Base-by-base conservation (phyloP, 2,113 vertebrate genomes). In the Gasterosteus nipponicus region DNA sequence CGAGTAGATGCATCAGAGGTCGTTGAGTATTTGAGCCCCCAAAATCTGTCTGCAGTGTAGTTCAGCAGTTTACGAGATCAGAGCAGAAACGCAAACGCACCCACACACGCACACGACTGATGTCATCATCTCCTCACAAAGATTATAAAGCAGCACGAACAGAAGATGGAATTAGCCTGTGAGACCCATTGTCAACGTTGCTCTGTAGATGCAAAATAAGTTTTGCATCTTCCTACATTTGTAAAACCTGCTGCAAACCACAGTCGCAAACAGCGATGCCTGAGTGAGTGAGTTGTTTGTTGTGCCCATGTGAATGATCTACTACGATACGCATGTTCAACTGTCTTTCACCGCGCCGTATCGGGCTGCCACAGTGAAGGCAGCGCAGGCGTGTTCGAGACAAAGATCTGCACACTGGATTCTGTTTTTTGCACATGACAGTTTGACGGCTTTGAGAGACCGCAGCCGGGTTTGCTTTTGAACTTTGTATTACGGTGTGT, bases 171-270 rank as follows among this genome's bases (percentile, higher is more conserved):
- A 54, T n/a, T 10, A 26, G 12, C 18, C 33, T 63, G 10, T 1
- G 0, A 56, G 31, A 35, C 11, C 8, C 0, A 1, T 53, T 29
- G 39, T 49, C 1, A 7, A 81, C 11, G 71, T 75, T 77, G 63
- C 31, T 51, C 77, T 80, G 59, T 70, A 86, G 74, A 82, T 80
- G 67, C 9, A 18, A 38, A 44, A 14, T 10, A 26, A 2, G 14
- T 64, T 87, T 89, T 77, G 75, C 63, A 87, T 82, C 7, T 53
- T 65, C 44, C 54, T 12, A 14, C 5, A 39, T 33, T 26, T 5
- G 9, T 41, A 42, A 4, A 31, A 63, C 22, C 16, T 38, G n/a
- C 39, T 47, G 35, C 12, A 47, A 71, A 18, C n/a, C 6, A 38
- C 29, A 41, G n/a, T 31, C n/a, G 9, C 2, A 58, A 29, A 62